Evolutionary conservation across 2,797 vertebrate species (phyloP).

Genomic region (Chanos chanos): DNA sequence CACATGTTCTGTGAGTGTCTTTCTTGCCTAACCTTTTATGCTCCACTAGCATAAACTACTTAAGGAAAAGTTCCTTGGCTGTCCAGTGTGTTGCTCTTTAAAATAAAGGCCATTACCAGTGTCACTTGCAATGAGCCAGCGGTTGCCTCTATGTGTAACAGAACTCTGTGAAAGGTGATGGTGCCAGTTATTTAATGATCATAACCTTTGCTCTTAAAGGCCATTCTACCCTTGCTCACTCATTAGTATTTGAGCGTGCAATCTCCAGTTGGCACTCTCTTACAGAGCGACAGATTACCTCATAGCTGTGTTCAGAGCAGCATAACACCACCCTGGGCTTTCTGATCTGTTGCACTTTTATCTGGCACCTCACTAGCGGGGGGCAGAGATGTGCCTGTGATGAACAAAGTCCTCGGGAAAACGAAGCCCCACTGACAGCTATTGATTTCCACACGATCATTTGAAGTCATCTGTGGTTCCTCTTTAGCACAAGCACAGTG

Average conservation of each 20-base stretch:
- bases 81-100: no score
- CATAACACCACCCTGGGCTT: conserved; percentile 4
- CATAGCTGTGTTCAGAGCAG: background rate
- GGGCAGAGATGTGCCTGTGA: conserved; percentile 26
- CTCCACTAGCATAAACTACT: no score
- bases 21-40: no score
- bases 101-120: background rate
- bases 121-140: background rate
- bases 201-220: conserved; percentile 38
- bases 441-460: conserved; percentile 45
- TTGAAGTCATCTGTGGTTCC: conserved; percentile 37
- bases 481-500: conserved; percentile 12
- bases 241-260: conserved; percentile 10
- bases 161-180: background rate
- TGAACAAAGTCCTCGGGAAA: conserved; percentile 39
- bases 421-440: conserved; percentile 17
- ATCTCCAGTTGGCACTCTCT: background rate
- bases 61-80: no score
- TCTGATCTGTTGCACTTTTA: conserved; percentile 28
- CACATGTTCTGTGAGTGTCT: no score
- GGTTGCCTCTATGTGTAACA: background rate
- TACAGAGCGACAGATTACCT: background rate
- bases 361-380: conserved; percentile 19
- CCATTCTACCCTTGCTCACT: background rate
- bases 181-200: conserved; percentile 12